Conservation (phyloP, 2,888 invertebrate species). For the Parnassius smintheus region DNA sequence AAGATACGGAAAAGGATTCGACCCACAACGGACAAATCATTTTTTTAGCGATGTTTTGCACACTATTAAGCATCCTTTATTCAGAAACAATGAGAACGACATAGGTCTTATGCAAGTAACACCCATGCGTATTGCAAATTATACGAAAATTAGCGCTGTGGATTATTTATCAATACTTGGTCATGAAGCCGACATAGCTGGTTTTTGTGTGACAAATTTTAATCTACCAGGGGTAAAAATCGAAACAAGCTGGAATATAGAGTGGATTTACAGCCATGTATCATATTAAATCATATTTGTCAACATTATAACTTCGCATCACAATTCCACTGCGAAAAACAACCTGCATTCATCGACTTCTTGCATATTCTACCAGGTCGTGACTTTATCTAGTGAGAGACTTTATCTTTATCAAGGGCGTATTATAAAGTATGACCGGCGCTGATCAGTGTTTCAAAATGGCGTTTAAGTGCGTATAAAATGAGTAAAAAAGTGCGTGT, state of each 20-base stretch:
- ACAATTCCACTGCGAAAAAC: too few relatives aligned
- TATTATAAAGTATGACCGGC: too few relatives aligned
- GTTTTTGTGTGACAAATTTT: conserved; percentile 5
- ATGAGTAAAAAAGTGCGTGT: too few relatives aligned
- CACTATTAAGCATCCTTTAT: conserved; percentile 11
- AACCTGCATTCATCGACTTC: too few relatives aligned
- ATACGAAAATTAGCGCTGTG: conserved; percentile 16
- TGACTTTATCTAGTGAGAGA: too few relatives aligned
- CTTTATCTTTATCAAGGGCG: too few relatives aligned
- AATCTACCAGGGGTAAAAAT: not conserved
- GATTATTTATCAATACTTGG: conserved; percentile 10
- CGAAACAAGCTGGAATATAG: not conserved
- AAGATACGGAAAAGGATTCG: conserved; percentile 6
- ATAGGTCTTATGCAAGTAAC: conserved; percentile 15
- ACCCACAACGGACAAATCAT: not conserved
- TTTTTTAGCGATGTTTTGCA: conserved; percentile 11
- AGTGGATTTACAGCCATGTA: conserved; percentile 17
- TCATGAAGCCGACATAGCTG: conserved; percentile 14
- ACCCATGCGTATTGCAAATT: conserved; percentile 11
- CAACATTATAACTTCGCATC: too few relatives aligned
- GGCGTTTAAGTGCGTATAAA: too few relatives aligned
- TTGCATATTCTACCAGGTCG: too few relatives aligned
- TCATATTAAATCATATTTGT: not conserved
- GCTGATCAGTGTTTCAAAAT: too few relatives aligned
- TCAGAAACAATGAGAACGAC: not conserved